Conservation (phyloP, 2,797 vertebrate species). For the Pipistrellus pipistrellus region DNA sequence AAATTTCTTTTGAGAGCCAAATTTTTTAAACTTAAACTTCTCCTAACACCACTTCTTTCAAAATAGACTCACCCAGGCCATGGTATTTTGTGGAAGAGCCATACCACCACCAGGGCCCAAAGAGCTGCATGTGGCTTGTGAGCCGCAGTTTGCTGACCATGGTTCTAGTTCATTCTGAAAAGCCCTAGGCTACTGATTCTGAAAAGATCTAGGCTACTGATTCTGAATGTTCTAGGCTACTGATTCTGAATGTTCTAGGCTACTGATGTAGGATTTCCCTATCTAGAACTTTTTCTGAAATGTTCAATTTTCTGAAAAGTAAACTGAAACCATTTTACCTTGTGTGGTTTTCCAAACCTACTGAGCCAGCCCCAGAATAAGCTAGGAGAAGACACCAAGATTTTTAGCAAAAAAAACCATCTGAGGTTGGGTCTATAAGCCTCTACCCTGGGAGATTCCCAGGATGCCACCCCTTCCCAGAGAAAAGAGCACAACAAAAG, state of each 20-base stretch:
- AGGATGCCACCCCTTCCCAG: not conserved
- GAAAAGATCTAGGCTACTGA: not conserved
- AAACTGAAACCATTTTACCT: conserved; percentile 20
- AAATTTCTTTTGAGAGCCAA: no score
- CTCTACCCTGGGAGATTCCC: not conserved
- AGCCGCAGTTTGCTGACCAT: no score
- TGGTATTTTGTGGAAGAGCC: no score
- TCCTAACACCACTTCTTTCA: no score
- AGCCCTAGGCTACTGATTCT: no score
- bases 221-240: not conserved
- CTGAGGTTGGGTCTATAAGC: not conserved
- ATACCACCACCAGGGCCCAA: no score
- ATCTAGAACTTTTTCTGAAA: conserved; percentile 21
- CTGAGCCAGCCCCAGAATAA: not conserved
- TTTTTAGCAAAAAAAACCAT: conserved; percentile 9
- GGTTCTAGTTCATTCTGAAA: not conserved
- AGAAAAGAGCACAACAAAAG: not conserved
- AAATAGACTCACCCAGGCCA: no score
- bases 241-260: not conserved
- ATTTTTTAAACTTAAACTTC: no score
- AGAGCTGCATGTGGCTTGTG: no score
- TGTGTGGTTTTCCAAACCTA: conserved; percentile 15
- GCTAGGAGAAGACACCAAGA: not conserved
- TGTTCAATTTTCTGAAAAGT: not conserved
- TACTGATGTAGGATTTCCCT: not conserved